Conservation (phyloP, 2,888 invertebrate species). For the Hartigia nigra region DNA sequence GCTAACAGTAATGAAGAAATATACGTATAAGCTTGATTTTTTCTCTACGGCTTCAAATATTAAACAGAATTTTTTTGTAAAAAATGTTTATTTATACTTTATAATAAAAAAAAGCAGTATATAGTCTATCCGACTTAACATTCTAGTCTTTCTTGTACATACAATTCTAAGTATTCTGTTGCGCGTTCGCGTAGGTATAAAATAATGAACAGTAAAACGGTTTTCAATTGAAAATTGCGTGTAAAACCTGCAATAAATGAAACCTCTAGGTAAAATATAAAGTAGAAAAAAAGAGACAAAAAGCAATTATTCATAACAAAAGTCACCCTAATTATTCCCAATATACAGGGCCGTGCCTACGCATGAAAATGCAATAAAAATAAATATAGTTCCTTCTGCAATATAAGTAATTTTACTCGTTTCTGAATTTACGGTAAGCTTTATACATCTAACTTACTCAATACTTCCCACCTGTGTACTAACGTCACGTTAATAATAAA, state of each 20-base stretch:
- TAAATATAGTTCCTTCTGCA: not conserved
- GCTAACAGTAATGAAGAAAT: not conserved
- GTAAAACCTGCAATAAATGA: not conserved
- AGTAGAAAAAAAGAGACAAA: not conserved
- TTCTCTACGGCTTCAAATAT: not conserved
- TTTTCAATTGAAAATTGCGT: not conserved
- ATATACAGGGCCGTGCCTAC: not conserved
- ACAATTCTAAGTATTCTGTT: constrained; percentile 18
- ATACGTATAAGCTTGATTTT: not conserved
- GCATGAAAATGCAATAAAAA: not conserved
- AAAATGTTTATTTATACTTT: constrained; percentile 46
- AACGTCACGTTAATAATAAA: not conserved
- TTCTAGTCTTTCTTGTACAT: constrained; percentile 20
- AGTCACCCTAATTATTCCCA: not conserved
- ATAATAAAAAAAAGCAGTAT: constrained; percentile 42
- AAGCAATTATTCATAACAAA: not conserved
- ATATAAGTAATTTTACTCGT: not conserved
- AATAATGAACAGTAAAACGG: not conserved
- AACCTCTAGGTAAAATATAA: not conserved
- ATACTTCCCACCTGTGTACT: constrained; percentile 13
- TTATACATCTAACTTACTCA: not conserved
- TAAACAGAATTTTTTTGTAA: constrained; percentile 13
- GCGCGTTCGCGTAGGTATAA: constrained; percentile 9
- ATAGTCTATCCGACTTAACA: constrained; percentile 30
- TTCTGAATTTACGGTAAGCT: not conserved